Base-by-base conservation (phyloP, 2,888 invertebrate genomes). In the Meloe dianella region DNA sequence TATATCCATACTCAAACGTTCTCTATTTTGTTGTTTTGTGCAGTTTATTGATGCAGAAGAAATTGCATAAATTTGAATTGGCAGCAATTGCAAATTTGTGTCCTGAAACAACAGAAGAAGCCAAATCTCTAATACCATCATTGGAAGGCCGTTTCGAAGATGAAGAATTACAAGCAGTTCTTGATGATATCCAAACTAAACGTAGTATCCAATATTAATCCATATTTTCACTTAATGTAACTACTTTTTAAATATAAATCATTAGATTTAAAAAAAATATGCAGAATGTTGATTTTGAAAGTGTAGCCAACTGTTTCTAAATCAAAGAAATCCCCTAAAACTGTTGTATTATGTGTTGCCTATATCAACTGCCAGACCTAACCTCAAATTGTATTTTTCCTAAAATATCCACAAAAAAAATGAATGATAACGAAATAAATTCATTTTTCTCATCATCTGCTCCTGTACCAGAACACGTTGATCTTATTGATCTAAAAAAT, bases 101-200 rank as follows among this genome's bases (percentile, higher is more conserved):
- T 79, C 99, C 99, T 0, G 98, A 98, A 85, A 97, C 95, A 51
- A 94, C 98, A 0, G 98, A 99, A 81, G 99, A 99, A 86, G 98
- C 98, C 0, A 98, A 98, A 85, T 94, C 98, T 20, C 86, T 98
- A 12, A 97, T 99, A 80, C 98, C 98, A 67, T 97, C 97, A 73
- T 85, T 99, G 71, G 98, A 98, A 84, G 97, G 97, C 47, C 90
- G 98, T 76, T 95, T 98, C 85, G 97, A 98, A 84, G 98, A 99
- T 83, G 98, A 98, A 82, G 98, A 98, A 84, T 86, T 99, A n/a
- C 89, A 97, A 75, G 94, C 96, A 80, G 92, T 98, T 75, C 86
- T 99, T 68, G 98, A 99, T 81, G 98, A 99, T 81, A 97, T 99
- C 81, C 97, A 98, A 85, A 97, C 97, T 0, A 98, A 99, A 84